Evolutionary conservation across 2,113 vertebrate species (phyloP), one percentile per base, ranked within the genome.

Genomic region (Stigmatopora nigra): DNA sequence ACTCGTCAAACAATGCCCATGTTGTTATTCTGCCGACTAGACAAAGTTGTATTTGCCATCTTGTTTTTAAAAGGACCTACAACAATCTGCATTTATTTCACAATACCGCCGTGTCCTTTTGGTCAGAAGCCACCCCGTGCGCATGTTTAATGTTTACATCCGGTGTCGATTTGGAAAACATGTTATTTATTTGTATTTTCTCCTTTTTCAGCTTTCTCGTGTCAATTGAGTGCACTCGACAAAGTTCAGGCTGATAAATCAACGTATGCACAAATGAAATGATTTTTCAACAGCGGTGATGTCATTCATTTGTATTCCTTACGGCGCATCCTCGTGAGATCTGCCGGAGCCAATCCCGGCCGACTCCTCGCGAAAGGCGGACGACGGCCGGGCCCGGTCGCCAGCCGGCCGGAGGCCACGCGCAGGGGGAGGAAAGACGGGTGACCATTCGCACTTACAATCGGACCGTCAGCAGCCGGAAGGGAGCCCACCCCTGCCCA

Each of bases 1-100:
- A 89, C 89, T 84, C 83, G 88, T 72, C 89, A 79, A 84, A 84
- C 84, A 91, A 86, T 88, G 87, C 69, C 81, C 86, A 87, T 75
- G 87, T 70, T 69, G 75, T 78, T 78, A 73, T 82, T 72, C 85
- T 78, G 69, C 69, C 82, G 72, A 83, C 79, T 74, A 82, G 84
- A 79, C 69, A 84, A 61, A 74, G 69, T 63, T 64, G 78, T 59
- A 85, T 88, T 84, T 80, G 77, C 38, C 72, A 78, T 73, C 70
- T 85, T 76, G 76, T 88, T 88, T 88, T 87, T 86, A 87, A 81
- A 82, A 85, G 88, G 86, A 88, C 81, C 65, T 78, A 82, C 66
- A 82, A 71, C 67, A 79, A 78, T 88, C 87, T 89, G 66, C 61
- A 72, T 78, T 88, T 87, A 83, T 88, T 90, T 88, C 82, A 80